Base-by-base conservation (phyloP, 2,797 vertebrate genomes). In the Danio tinwini region DNA sequence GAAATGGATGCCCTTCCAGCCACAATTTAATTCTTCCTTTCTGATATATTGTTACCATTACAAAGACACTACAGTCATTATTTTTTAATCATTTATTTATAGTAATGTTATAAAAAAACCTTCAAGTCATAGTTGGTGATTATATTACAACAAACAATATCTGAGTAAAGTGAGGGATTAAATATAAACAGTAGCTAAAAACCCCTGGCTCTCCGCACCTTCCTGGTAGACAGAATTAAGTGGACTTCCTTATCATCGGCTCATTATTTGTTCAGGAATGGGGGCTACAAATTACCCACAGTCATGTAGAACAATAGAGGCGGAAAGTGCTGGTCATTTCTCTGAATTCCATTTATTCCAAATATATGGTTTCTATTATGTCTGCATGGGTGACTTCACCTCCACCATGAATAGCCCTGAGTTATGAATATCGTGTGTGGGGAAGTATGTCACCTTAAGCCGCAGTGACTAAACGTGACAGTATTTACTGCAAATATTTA, bases 401-500 rank as follows among this genome's bases (percentile, higher is more conserved):
- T 5, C 16, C 29, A 39, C 72, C 59, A 59, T 16, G 19, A 69
- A 70, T 50, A 70, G 44, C 9, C n/a, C n/a, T 61, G 8, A 52
- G 76, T 49, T 50, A 70, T 52, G 65, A 78, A 59, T 50, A 62
- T 29, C n/a, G 19, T 62, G 10, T 40, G 6, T 5, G 0, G n/a
- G n/a, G n/a, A 42, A 44, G 45, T 21, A 40, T 61, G 44, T 10
- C 65, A 61, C 64, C 29, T 14, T 40, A 52, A 78, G 50, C 37
- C 21, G 13, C 9, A 16, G 7, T 78, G 65, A 70, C 67, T 61
- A 68, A 78, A 49, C 21, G 6, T 13, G 5, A 10, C 50, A 9
- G 21, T 61, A 52, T 70, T 70, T 78, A 78, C 76, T 50, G 65
- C 12, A 78, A 78, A 78, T 61, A 78, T 9, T 29, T 14, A 13